phyloP scores from a whole-genome alignment of 2,888 invertebrate genomes.

The Ichneumon xanthorius region DNA sequence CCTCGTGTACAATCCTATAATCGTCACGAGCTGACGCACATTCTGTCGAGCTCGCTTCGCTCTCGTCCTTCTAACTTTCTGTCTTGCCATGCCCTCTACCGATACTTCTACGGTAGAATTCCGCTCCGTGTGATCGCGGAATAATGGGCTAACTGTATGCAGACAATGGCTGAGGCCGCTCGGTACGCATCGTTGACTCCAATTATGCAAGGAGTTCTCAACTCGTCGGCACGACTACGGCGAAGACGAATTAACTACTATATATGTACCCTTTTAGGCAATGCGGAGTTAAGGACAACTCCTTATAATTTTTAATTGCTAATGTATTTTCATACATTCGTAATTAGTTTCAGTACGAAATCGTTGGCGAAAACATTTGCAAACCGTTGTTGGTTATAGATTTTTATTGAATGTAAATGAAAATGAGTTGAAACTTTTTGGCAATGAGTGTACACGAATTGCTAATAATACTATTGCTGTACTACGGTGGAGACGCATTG shows the following conservation, averaged over 20 bases:
- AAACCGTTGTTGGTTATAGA: too few relatives aligned
- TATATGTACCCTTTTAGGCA: not conserved
- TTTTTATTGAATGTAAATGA: too few relatives aligned
- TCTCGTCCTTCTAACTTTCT: constrained; percentile 35
- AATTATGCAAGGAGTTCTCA: constrained; percentile 82
- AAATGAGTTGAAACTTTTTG: too few relatives aligned
- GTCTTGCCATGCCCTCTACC: constrained; percentile 45
- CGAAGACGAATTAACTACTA: constrained; percentile 15
- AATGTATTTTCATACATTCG: too few relatives aligned
- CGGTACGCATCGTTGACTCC: constrained; percentile 82
- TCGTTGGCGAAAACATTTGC: too few relatives aligned
- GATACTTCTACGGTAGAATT: constrained; percentile 58
- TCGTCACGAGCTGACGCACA: constrained; percentile 25
- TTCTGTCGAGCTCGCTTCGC: constrained; percentile 1
- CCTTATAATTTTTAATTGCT: too few relatives aligned
- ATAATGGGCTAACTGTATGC: constrained; percentile 81
- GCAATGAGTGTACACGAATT: too few relatives aligned
- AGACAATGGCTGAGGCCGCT: constrained; percentile 80
- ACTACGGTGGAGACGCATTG: constrained; percentile 17
- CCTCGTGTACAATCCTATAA: constrained; percentile 39
- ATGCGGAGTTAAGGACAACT: not conserved
- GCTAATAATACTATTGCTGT: too few relatives aligned
- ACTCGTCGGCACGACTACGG: constrained; percentile 72
- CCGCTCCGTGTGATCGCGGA: constrained; percentile 52
- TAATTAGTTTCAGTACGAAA: too few relatives aligned